Evolutionary conservation across 2,113 vertebrate genomes (phyloP), one percentile per base, ranked within the genome.

Genomic region (Craseonycteris thonglongyai): DNA sequence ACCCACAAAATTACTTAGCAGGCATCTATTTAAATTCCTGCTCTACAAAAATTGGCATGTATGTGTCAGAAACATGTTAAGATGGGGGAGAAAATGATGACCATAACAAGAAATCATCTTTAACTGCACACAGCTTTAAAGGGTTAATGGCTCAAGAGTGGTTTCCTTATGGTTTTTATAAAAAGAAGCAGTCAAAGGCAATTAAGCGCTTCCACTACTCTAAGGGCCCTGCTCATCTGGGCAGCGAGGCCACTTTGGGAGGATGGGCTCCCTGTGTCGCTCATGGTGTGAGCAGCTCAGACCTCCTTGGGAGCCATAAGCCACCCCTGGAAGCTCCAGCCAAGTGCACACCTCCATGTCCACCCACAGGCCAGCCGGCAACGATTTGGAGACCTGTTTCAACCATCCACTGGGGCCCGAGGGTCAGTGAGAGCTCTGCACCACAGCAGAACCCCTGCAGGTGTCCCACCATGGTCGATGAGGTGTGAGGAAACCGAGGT

Each of bases 81-180:
- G 38, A 35, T 1, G 11, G 47, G 81, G 40, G 40, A 86, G 38
- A 59, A 65, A 42, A 45, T 18, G 18, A 59, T 10, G 65, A 65
- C 13, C 28, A 69, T 45, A 75, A 56, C 4, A 59, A 76, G 35
- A 76, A 40, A 89, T 81, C 18, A 72, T n/a, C 45, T 76, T 61
- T 76, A 71, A 84, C 33, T 76, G 42, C 75, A 92, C 3, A 38
- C 21, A 51, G 38, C n/a, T 82, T 96, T 88, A 54, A 96, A 71
- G 81, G 33, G 33, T 61, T 49, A 82, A 68, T 45, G 86, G 76
- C 30, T 47, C 63, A 30, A 82, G 33, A 56, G 35, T 40, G 56
- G 35, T 4, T 79, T 65, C 30, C 47, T 72, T 49, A 63, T 24
- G 14, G 22, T 96, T 80, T 86, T 74, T 58, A 59, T n/a, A 93